Evolutionary conservation across 2,888 invertebrate species (phyloP), one percentile per base, ranked within the genome.

Genomic region (Eupeodes luniger): DNA sequence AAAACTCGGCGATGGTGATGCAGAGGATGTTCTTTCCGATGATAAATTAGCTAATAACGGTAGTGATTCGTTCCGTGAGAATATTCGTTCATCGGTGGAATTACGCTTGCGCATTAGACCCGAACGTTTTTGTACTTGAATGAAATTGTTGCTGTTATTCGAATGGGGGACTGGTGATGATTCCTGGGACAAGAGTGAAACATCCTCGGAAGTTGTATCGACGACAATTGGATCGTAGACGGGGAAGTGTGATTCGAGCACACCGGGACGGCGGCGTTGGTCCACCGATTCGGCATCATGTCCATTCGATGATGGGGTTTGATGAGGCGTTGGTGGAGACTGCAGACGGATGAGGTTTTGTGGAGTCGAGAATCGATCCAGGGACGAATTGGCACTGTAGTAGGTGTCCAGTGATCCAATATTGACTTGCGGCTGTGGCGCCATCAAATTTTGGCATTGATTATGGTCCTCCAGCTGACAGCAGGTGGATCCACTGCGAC

Each of bases 31-130:
- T 12, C 89, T 90, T 80, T 93, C 92, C 55, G 91, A 91, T 78
- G 91, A 91, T 78, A 93, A 91, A 92, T 93, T 93, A 89, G 93
- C 94, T 89, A 96, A 92, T 83, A 95, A 93, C 53, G 96, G 95
- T 84, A 95, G 92, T 44, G 95, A 95, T 89, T 95, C 95, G 91
- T 95, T 94, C 89, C 92, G 91, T 19, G 93, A 90, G 75, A 92
- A 93, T 67, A 92, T 91, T 27, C 92, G 91, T 81, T 94, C 93
- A 80, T 94, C 93, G 77, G 93, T 92, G 61, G 92, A 92, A 49
- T 92, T 91, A 4, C 93, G 92, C 81, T 93, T 93, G 44, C 92
- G 91, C 61, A 92, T 90, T 7, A 92, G 90, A 2, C 91, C 92
- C 53, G 89, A 87, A 59, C 89, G 89, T 81, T 89, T 90, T 83